Conservation (phyloP, 2,888 invertebrate species). For the Encarsia formosa region DNA sequence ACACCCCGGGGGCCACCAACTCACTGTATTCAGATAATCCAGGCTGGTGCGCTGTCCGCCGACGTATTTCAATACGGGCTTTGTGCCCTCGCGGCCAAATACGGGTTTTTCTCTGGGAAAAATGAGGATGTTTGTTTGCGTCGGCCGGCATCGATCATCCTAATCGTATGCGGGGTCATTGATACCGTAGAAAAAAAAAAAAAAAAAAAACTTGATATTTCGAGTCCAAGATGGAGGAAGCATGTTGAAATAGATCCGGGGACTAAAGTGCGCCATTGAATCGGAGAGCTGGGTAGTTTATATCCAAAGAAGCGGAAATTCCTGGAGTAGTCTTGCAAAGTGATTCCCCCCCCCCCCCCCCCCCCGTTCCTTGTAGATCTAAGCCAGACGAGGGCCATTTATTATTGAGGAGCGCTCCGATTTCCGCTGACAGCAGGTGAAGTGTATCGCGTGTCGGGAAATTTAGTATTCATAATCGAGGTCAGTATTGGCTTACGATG, state of each 20-base stretch:
- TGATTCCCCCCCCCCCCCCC: constrained; percentile 6
- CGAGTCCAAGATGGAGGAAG: no score
- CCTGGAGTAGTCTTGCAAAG: constrained; percentile 4
- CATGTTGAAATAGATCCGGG: no score
- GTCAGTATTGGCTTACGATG: constrained; percentile 31
- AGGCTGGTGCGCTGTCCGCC: constrained; percentile 29
- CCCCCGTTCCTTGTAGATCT: constrained; percentile 23
- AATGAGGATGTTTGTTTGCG: no score
- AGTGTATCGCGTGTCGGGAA: constrained; percentile 35
- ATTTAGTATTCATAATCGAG: constrained; percentile 46
- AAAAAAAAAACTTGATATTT: not conserved
- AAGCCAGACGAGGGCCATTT: constrained; percentile 25
- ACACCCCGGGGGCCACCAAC: constrained; percentile 47
- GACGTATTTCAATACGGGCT: constrained; percentile 44
- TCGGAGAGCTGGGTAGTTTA: not conserved
- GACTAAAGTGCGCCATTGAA: not conserved
- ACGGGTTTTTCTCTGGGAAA: constrained; percentile 19
- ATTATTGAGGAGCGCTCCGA: constrained; percentile 32
- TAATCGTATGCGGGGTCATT: no score
- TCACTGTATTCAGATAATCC: constrained; percentile 50
- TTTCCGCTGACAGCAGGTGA: constrained; percentile 23
- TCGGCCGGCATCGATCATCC: no score
- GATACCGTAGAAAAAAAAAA: no score
- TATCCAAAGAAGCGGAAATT: constrained; percentile 11
- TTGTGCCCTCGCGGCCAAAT: constrained; percentile 17